Percentiles rank a stretch among this genome's conserved stretches.
Conservation (phyloP, 2,888 invertebrate species). For the Ptilodon capucinus region DNA sequence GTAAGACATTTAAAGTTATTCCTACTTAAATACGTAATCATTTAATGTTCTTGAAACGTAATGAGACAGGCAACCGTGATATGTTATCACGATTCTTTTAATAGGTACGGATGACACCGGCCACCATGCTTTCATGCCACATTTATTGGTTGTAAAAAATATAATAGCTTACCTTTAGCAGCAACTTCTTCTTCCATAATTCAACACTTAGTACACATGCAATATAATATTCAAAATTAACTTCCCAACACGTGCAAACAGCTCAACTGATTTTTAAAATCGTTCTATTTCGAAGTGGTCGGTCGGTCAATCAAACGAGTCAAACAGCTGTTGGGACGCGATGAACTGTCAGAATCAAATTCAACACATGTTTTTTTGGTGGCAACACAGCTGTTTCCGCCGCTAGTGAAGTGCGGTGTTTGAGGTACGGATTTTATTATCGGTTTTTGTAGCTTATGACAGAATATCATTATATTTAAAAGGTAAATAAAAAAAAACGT, state of each 20-base stretch:
- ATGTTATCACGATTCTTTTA: background rate
- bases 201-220: constrained; percentile 26
- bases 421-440: background rate
- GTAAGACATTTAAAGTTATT: background rate
- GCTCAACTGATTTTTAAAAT: constrained; percentile 50
- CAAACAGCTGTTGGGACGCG: constrained; percentile 78
- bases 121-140: constrained; percentile 30
- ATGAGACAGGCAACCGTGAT: background rate
- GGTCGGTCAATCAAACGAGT: constrained; percentile 59
- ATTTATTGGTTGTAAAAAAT: constrained; percentile 16
- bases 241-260: constrained; percentile 60
- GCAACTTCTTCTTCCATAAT: constrained; percentile 65
- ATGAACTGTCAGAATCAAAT: constrained; percentile 68
- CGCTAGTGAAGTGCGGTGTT: constrained; percentile 5
- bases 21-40: background rate
- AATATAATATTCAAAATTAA: constrained; percentile 29
- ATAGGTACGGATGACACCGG: background rate
- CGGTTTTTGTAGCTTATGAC: background rate
- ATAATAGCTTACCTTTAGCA: constrained; percentile 54
- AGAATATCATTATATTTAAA: no score
- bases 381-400: constrained; percentile 52
- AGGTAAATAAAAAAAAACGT: no score
- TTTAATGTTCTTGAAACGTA: background rate
- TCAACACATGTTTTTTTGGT: constrained; percentile 44
- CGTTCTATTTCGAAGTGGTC: constrained; percentile 51